phyloP scores from a whole-genome alignment of 2,888 invertebrate species.

The Philonicus albiceps region DNA sequence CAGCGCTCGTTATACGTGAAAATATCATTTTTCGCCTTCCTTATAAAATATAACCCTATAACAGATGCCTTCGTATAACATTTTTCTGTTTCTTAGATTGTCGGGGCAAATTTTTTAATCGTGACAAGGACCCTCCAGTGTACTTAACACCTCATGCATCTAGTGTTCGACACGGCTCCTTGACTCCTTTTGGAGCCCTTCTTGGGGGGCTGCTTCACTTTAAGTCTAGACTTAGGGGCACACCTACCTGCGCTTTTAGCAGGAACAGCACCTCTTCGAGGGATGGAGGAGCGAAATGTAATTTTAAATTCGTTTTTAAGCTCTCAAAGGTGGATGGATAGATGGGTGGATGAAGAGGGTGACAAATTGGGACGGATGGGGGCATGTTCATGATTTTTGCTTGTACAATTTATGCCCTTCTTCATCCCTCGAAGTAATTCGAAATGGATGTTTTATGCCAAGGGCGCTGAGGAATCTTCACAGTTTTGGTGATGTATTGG shows the following conservation, averaged over 20 bases:
- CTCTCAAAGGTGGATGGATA: background rate
- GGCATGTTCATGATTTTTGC: background rate
- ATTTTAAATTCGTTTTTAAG: background rate
- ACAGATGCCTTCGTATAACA: background rate
- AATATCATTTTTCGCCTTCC: background rate
- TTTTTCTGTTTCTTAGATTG: slow-evolving; percentile 6
- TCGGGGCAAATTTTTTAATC: slow-evolving; percentile 6
- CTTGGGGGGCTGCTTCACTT: background rate
- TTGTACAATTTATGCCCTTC: background rate
- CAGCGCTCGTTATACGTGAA: background rate
- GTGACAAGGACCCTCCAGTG: background rate
- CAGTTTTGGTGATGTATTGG: background rate
- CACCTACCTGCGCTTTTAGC: background rate
- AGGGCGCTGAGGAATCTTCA: background rate
- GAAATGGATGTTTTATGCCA: background rate
- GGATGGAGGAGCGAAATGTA: background rate
- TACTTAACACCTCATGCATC: background rate
- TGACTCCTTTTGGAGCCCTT: background rate
- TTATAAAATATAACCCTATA: background rate
- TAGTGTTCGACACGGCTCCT: background rate
- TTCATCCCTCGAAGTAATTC: background rate
- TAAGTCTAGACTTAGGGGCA: slow-evolving; percentile 5
- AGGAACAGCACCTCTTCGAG: background rate
- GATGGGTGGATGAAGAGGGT: background rate
- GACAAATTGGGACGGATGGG: background rate